Conservation (phyloP, 2,113 vertebrate species). For the Odocoileus hemionus region DNA sequence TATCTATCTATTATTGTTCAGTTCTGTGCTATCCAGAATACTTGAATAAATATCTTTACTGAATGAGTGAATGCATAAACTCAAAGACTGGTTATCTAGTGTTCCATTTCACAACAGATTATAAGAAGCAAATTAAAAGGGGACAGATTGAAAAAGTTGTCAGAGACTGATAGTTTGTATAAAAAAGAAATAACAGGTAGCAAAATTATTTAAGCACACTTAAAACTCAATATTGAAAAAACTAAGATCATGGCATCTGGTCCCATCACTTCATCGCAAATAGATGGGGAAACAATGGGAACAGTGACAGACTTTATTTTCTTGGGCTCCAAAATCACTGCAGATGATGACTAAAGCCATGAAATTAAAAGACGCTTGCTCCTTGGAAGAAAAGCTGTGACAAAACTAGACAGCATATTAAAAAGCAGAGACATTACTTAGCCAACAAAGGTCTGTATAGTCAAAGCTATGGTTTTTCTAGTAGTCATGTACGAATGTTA, state of each 20-base stretch:
- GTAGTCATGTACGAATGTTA: background rate
- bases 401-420: background rate
- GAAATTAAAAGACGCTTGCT: background rate
- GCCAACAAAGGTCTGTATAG: background rate
- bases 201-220: background rate
- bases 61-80: background rate
- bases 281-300: background rate
- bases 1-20: background rate
- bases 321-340: background rate
- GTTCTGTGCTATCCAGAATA: background rate
- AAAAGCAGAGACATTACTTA: background rate
- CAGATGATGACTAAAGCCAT: background rate
- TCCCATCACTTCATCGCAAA: background rate
- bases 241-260: background rate
- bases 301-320: background rate
- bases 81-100: background rate
- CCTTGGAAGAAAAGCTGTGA: background rate
- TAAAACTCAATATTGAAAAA: background rate
- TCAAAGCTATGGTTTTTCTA: background rate
- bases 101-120: background rate
- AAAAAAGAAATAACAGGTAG: slow-evolving; percentile 20
- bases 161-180: background rate
- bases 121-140: background rate
- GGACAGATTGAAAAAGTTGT: background rate
- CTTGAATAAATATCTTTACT: background rate